phyloP scores from a whole-genome alignment of 2,888 invertebrate genomes.

The Macrophya alboannulata region DNA sequence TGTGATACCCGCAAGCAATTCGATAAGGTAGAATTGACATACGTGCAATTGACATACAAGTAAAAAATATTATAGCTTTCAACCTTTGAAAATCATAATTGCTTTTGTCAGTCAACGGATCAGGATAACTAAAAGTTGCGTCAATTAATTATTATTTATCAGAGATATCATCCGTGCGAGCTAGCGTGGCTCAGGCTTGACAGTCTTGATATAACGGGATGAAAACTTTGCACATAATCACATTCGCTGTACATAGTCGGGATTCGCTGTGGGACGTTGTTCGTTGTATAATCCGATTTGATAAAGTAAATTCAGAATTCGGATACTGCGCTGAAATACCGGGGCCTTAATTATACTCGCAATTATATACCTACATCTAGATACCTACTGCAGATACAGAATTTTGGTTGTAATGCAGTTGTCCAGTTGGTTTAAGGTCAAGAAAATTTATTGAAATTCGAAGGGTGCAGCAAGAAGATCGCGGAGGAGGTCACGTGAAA shows the following conservation, averaged over 20 bases:
- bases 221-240: constrained; percentile 32
- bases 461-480: background rate
- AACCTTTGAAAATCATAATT: background rate
- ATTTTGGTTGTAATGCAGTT: background rate
- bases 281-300: constrained; percentile 4
- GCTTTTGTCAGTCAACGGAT: background rate
- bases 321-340: background rate
- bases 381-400: background rate
- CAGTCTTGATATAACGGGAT: constrained; percentile 28
- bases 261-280: background rate
- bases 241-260: background rate
- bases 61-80: background rate
- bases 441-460: constrained; percentile 15
- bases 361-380: background rate
- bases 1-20: too few species aligned
- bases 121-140: background rate
- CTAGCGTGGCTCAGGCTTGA: background rate
- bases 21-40: too few species aligned
- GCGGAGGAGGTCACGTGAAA: background rate
- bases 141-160: constrained; percentile 4
- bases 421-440: background rate
- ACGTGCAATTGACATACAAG: too few species aligned
- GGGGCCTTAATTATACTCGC: background rate
- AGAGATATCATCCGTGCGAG: background rate
- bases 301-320: background rate